Conservation (phyloP, 2,113 vertebrate genomes). For the Cynoglossus semilaevis region DNA sequence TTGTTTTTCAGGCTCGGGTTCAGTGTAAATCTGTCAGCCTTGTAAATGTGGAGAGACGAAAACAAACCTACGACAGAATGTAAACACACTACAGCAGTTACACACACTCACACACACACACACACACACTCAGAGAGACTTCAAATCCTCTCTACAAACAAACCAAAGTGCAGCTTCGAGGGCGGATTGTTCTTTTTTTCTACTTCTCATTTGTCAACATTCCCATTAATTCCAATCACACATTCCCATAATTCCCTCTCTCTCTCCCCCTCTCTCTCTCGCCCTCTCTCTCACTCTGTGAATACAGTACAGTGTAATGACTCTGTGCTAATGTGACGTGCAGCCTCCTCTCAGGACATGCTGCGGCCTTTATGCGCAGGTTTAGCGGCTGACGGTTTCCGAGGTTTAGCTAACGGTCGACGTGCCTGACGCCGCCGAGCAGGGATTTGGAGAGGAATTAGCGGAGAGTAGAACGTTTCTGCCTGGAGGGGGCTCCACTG, state of each 20-base stretch:
- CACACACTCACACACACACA: conserved; percentile 9
- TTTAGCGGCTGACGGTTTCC: conserved; percentile 72
- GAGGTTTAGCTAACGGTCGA: conserved; percentile 66
- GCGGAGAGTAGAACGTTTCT: conserved; percentile 44
- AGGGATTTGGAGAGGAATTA: conserved; percentile 65
- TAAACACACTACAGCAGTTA: conserved; percentile 38
- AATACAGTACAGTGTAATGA: conserved; percentile 55
- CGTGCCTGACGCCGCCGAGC: conserved; percentile 58
- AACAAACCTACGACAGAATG: conserved; percentile 44
- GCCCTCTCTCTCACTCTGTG: conserved; percentile 23
- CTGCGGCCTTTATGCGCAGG: conserved; percentile 66
- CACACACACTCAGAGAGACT: conserved; percentile 5
- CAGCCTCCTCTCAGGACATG: conserved; percentile 65
- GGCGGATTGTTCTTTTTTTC: conserved; percentile 21
- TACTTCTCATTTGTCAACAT: conserved; percentile 47
- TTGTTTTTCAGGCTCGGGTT: conserved; percentile 58
- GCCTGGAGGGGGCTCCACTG: conserved; percentile 33
- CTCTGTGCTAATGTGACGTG: conserved; percentile 50
- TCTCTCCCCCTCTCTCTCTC: conserved; percentile 20
- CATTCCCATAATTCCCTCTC: conserved; percentile 45
- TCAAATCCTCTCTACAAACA: conserved; percentile 59
- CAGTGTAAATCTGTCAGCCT: conserved; percentile 45
- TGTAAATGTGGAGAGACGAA: conserved; percentile 55
- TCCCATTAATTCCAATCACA: conserved; percentile 64
- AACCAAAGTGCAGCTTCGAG: conserved; percentile 37